A percentile compares a stretch with the other conserved stretches of the same genome.
Conservation (phyloP, 2,888 invertebrate genomes). For the Drosophila antonietae region DNA sequence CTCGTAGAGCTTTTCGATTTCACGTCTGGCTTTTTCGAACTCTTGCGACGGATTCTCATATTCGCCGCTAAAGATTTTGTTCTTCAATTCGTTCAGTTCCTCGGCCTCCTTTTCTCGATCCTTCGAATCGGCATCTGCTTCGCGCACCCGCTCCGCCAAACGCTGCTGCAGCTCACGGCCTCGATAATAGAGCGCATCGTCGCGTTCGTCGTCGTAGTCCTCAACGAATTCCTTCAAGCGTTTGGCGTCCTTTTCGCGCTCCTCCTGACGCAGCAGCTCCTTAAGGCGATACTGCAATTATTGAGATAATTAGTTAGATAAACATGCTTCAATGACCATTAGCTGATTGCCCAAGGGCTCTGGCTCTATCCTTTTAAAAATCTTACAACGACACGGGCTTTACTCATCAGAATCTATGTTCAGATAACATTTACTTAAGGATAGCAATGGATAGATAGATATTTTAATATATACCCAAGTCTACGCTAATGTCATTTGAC, state of each 20-base stretch:
- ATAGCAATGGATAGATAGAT: too few relatives aligned
- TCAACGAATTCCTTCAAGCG: slow-evolving; percentile 98
- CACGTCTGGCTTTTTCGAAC: slow-evolving; percentile 89
- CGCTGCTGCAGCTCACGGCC: slow-evolving; percentile 95
- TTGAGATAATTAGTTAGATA: neutral
- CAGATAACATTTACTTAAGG: neutral
- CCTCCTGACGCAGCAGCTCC: slow-evolving; percentile 93
- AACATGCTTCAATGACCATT: neutral
- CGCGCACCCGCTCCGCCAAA: slow-evolving; percentile 96
- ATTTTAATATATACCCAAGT: neutral
- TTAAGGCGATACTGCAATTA: slow-evolving; percentile 89
- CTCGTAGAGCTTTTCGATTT: slow-evolving; percentile 92
- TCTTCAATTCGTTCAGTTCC: slow-evolving; percentile 93
- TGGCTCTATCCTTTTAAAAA: too few relatives aligned
- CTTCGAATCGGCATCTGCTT: slow-evolving; percentile 95
- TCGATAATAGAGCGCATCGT: slow-evolving; percentile 96
- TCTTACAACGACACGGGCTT: neutral
- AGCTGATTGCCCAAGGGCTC: neutral
- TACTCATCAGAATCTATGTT: neutral
- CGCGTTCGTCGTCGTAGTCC: slow-evolving; percentile 99
- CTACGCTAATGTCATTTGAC: neutral
- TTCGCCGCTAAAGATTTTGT: slow-evolving; percentile 89
- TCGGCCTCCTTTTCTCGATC: slow-evolving; percentile 95
- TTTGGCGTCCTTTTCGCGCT: slow-evolving; percentile 95
- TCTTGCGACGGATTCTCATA: slow-evolving; percentile 88